Conservation (phyloP, 2,113 vertebrate species). For the Lagopus muta region DNA sequence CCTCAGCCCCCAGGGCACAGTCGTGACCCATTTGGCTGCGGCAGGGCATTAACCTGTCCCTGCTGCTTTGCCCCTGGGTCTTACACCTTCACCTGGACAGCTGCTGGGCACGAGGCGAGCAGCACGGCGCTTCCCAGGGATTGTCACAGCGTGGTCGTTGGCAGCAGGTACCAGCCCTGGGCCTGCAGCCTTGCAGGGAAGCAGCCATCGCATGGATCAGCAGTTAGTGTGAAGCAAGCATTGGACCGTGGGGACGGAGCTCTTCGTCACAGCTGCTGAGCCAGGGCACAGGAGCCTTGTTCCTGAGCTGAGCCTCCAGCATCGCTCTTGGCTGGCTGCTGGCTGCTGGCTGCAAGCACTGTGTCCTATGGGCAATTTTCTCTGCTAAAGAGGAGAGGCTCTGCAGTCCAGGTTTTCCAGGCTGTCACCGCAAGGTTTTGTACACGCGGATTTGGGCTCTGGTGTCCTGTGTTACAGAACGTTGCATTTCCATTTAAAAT, state of each 20-base stretch:
- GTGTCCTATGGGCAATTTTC: conserved; percentile 35
- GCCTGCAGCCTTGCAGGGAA: not conserved
- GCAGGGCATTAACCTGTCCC: not conserved
- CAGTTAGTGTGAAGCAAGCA: not conserved
- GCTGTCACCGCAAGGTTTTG: conserved; percentile 23
- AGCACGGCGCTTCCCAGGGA: not conserved
- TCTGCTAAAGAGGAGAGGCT: conserved; percentile 31
- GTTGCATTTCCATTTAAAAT: conserved; percentile 71
- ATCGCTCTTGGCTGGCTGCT: conserved; percentile 37
- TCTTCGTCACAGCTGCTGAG: conserved; percentile 32
- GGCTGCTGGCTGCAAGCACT: conserved; percentile 26
- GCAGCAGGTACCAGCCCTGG: not conserved
- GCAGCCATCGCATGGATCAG: not conserved
- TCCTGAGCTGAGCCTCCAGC: conserved; percentile 38
- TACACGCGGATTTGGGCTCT: not conserved
- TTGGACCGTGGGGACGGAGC: not conserved
- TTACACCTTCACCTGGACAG: not conserved
- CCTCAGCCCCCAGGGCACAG: not conserved
- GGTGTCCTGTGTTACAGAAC: conserved; percentile 53
- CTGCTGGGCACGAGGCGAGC: not conserved
- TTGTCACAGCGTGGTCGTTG: not conserved
- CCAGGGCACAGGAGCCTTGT: conserved; percentile 10
- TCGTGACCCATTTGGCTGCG: not conserved
- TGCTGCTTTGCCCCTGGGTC: not conserved
- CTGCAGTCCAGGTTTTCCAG: conserved; percentile 42